These are phyloP conservation scores for Coregonus suidteri DNA, from an alignment of 2,797 vertebrate genomes.

Conservation along the genomic window DNA sequence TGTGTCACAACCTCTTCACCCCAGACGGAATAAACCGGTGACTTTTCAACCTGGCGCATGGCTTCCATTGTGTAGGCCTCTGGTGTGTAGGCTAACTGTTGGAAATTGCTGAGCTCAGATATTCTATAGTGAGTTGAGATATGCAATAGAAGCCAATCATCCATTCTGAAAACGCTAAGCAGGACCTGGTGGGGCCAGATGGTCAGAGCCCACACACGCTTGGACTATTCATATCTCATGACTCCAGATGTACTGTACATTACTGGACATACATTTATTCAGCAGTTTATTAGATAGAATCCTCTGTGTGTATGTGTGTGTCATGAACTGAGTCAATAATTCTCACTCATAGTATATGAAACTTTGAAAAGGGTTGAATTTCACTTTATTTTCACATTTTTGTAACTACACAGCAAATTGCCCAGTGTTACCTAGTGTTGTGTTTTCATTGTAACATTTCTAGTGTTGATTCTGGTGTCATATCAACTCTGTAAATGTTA, in stretches of 20 bases:
- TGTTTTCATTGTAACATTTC: no score
- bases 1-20: conserved; percentile 4
- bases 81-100: neutral
- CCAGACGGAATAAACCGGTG: neutral
- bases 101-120: neutral
- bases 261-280: conserved; percentile 30
- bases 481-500: no score
- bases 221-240: conserved; percentile 35
- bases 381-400: no score
- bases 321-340: neutral
- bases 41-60: neutral
- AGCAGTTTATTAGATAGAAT: neutral
- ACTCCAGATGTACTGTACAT: neutral
- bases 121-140: conserved; percentile 16
- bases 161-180: conserved; percentile 46
- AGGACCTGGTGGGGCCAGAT: conserved; percentile 5
- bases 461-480: no score
- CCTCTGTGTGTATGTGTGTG: conserved; percentile 2
- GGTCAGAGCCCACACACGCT: conserved; percentile 17
- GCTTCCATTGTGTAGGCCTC: neutral
- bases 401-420: no score
- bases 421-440: no score
- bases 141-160: conserved; percentile 17
- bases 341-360: no score
- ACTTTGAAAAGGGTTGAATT: no score